Evolutionary conservation across 2,888 invertebrate genomes (phyloP), one percentile per base, ranked within the genome.

Genomic region (Malacosoma neustria): DNA sequence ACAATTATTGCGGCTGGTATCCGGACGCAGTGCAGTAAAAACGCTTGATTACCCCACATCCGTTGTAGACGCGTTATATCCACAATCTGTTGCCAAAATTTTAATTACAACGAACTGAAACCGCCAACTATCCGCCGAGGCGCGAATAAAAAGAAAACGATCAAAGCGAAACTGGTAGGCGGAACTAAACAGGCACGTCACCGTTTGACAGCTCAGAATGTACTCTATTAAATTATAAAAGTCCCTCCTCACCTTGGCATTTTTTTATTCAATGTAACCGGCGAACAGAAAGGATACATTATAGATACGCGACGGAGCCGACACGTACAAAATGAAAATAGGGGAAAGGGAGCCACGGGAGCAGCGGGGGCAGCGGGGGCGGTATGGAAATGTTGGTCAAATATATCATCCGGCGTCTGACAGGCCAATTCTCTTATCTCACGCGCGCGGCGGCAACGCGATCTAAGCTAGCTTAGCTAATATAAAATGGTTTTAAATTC

Each of bases 381-480:
- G 75, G 75, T 91, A 92, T 92, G 92, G 92, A 92, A 92, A 92
- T 92, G 92, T 91, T 91, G 92, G 92, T 91, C 92, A 92, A 92
- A 93, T 93, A 93, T 93, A 93, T 93, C 93, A 93, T 93, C 92
- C 92, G 87, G 91, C 61, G 90, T 89, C 90, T 92, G 92, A 92
- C 92, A 92, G 92, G 92, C 92, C 92, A 93, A 92, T 93, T 93
- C 92, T 92, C 92, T 92, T 92, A 92, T 92, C 92, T 90, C 76
- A 68, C 74, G 84, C 86, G 87, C 82, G 84, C 87, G 82, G 85
- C 87, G 72, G 76, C 81, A 72, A 71, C 75, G 72, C 80, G 84
- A 85, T 85, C 85, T 85, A 82, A 84, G 79, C 81, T 79, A 79
- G 85, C 85, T 84, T 80, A 82, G 81, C 84, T 85, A 85, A 85